These are phyloP conservation scores for Pseudonaja textilis DNA, from an alignment of 2,113 vertebrate species.

Conservation along the genomic window DNA sequence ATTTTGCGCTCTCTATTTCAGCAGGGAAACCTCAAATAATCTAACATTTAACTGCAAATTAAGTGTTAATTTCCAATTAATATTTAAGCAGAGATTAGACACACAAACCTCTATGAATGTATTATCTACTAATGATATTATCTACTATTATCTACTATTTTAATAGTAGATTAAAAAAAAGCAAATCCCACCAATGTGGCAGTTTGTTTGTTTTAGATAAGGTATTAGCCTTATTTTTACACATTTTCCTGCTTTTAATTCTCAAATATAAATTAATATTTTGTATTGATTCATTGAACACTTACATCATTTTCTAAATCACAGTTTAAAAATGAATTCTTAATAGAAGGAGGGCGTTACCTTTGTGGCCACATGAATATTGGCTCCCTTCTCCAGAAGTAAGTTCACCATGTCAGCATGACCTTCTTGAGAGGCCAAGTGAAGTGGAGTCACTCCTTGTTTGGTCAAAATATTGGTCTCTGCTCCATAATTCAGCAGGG, in stretches of 20 bases:
- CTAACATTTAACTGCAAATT: background rate
- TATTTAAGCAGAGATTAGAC: background rate
- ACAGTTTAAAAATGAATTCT: rapidly evolving
- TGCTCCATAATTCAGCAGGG: constrained; percentile 85
- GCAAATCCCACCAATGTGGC: background rate
- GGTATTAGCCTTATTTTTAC: background rate
- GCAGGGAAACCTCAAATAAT: background rate
- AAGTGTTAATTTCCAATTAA: background rate
- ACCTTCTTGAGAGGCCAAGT: constrained; percentile 93
- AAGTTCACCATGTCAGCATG: constrained; percentile 87
- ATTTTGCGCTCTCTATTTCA: background rate
- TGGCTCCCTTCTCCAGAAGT: constrained; percentile 85
- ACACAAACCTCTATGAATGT: background rate
- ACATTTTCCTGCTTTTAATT: background rate
- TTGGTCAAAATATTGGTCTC: constrained; percentile 91
- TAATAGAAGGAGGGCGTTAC: constrained; percentile 60
- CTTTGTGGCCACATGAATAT: constrained; percentile 87
- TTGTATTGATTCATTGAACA: background rate
- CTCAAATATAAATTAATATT: background rate
- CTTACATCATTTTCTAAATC: background rate
- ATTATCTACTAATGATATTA: background rate
- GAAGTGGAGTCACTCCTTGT: constrained; percentile 91
- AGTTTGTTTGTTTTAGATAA: background rate
- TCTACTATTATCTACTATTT: background rate
- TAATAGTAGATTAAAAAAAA: background rate